Base-by-base conservation (phyloP, 2,797 vertebrate genomes). In the Hipposideros larvatus region DNA sequence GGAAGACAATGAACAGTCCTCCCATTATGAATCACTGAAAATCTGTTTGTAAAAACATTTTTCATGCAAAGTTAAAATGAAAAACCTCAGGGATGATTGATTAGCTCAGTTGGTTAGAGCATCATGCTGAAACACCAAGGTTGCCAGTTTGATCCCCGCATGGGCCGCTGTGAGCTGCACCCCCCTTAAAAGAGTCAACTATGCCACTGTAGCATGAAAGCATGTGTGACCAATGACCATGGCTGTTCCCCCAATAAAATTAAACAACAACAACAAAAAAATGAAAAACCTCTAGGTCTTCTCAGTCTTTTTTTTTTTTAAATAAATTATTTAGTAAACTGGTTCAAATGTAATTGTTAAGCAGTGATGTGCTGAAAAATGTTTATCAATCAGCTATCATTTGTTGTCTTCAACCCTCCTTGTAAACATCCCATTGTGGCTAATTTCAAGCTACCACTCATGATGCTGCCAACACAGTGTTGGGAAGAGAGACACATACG, bases 21-120 rank as follows among this genome's bases (percentile, higher is more conserved):
- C 41, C 66, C 65, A 6, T 53, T 57, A 43, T 28, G 21, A 92
- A 74, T 77, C 43, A 75, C 37, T 34, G 61, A 57, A 79, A 93
- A 7, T 74, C 84, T 85, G 75, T 48, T 55, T 26, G 1, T 26
- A 55, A 16, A 55, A 5, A 59, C 2, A 26, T 19, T 53, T 63
- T 83, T 63, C 37, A n/a, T 5, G 31, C 15, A 41, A 87, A 51
- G 13, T 51, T 93, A 51, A 82, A 96, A 83, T 59, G 16, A 66
- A 82, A 91, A 75, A n/a, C 43, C 43, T 43, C 43, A 43, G 9
- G 43, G 43, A 43, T 43, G 43, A 43, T 9, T 9, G 9, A 9
- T 43, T 43, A 43, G 43, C 43, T 43, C 43, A 43, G 43, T 43
- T 43, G 43, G 43, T 43, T 43, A 43, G 43, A 43, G 43, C 43